Evolutionary conservation across 2,797 vertebrate genomes (phyloP), one percentile per base, ranked within the genome.

Genomic region (Enteromius viviparus): DNA sequence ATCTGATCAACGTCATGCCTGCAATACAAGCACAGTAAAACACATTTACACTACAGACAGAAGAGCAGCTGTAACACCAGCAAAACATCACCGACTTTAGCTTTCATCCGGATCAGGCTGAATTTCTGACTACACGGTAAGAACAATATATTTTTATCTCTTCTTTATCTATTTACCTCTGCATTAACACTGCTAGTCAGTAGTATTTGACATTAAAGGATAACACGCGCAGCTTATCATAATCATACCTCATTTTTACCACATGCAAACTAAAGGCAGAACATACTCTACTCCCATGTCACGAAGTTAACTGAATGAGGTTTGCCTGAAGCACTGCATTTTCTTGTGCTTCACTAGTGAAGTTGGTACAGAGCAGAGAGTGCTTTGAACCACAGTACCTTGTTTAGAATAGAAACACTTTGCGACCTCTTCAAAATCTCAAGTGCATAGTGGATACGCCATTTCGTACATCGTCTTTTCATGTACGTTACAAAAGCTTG

Each of bases 1-100:
- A 92, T 64, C 88, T 89, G 90, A 89, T 89, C 89, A 87, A 90
- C 88, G 76, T 92, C 90, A 89, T 88, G 86, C 81, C 60, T 84
- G 81, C 66, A 76, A 76, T 55, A 49, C 77, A 84, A 76, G 66
- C 78, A 62, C 78, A 42, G 70, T 75, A 82, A 66, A 83, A 26
- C 23, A 26, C 85, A 82, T 83, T 74, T 76, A 78, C 89, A 91
- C 87, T 60, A 90, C 82, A 85, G 89, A 87, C 87, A 86, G 85
- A 90, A 86, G 83, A 84, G 84, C 64, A 69, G 45, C 78, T 76
- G 83, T 71, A 84, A 75, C 79, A 81, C 26, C 40, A 29, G 78
- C 49, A 32, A 64, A 64, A 84, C 55, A 64, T 14, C 53, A 34
- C 76, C 49, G 40, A 72, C 37, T 37, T n/a, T 32, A 81, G 40